phyloP scores from a whole-genome alignment of 1,140 invertebrate species.

The Plectrocnemia conspersa region DNA sequence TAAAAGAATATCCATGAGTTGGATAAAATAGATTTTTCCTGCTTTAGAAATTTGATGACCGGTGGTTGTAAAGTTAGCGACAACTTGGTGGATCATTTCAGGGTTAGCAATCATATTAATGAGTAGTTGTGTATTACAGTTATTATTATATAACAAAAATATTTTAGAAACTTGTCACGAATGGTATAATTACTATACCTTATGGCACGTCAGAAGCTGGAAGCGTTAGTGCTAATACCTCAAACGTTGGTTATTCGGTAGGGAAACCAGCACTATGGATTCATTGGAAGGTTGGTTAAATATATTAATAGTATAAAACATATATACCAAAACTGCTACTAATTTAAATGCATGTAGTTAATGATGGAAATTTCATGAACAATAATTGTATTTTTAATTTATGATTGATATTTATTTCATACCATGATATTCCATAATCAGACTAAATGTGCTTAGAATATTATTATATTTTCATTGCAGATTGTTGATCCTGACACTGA shows the following conservation, averaged over 20 bases:
- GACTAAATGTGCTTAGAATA: too few relatives aligned
- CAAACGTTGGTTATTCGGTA: background rate
- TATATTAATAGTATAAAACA: background rate
- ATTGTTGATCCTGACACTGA: slow-evolving; percentile 37
- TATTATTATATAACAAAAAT: slow-evolving; percentile 1
- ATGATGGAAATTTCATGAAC: too few relatives aligned
- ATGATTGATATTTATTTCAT: too few relatives aligned
- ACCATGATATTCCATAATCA: too few relatives aligned
- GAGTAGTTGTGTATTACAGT: background rate
- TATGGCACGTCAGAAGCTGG: slow-evolving; percentile 25
- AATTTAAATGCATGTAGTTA: too few relatives aligned
- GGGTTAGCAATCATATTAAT: slow-evolving; percentile 10
- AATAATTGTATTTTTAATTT: too few relatives aligned
- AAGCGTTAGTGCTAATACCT: background rate
- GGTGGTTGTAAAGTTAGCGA: slow-evolving; percentile 18
- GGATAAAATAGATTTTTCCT: slow-evolving; percentile 21
- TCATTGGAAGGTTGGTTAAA: slow-evolving; percentile 1
- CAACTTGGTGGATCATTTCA: slow-evolving; percentile 11
- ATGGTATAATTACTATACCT: slow-evolving; percentile 5
- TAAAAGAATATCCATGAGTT: slow-evolving; percentile 11
- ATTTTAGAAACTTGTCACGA: slow-evolving; percentile 22
- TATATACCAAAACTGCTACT: background rate
- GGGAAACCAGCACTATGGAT: slow-evolving; percentile 7
- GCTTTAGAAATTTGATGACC: slow-evolving; percentile 1
- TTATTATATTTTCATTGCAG: slow-evolving; percentile 16